Base-by-base conservation (phyloP, 2,888 invertebrate genomes). In the Epirrita christyi region DNA sequence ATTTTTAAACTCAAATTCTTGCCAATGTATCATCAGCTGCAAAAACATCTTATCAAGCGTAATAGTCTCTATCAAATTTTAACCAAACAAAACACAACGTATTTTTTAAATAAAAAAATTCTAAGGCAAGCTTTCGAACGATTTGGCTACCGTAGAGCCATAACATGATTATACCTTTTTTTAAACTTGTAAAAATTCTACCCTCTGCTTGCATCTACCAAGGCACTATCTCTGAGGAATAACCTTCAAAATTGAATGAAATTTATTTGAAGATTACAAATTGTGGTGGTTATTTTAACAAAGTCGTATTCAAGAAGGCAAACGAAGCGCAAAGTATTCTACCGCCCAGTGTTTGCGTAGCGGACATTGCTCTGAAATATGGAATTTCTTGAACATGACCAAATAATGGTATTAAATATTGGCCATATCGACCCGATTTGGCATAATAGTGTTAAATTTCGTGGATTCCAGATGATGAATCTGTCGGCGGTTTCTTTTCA, bases 381-480 rank as follows among this genome's bases (percentile, higher is more conserved):
- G 74, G 80, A 75, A 73, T 76, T 75, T 75, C 71, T 73, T 69
- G 73, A 76, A 78, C 78, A 72, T 74, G 67, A 63, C 73, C 80
- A 78, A 82, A 88, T 85, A 89, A 88, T 84, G 71, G 86, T 73
- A 84, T 85, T 78, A 86, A 80, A 79, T 81, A 76, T 80, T 81
- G 78, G 76, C 81, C 77, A 80, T 67, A 78, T 77, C 73, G 67
- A 72, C 62, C 72, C 78, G 71, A 80, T 73, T 87, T 13, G 46
- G 37, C 38, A 59, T 85, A 87, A 86, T 85, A 82, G 90, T 87
- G 88, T 90, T 90, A 85, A 87, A 88, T 91, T 89, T 90, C 91
- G 72, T 80, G 78, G 75, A 86, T 80, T 81, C 72, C 75, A 72
- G 72, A 86, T 90, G 91, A 90, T 88, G 76, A 80, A 90, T 91